Conservation (phyloP, 1,140 invertebrate genomes). For the Forficula auricularia region DNA sequence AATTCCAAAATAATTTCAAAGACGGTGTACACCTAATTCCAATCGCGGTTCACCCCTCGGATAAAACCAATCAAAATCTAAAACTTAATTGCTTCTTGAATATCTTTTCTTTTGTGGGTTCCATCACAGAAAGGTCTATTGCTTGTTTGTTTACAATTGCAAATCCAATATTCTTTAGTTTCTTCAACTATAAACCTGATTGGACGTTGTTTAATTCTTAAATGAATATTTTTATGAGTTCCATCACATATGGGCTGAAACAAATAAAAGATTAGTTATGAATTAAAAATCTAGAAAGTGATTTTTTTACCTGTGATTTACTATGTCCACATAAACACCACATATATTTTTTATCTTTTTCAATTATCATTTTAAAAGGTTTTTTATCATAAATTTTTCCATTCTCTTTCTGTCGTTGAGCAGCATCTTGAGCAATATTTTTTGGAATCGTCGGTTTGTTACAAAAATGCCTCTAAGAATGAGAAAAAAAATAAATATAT, state of each 20-base stretch:
- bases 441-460: slow-evolving; percentile 33
- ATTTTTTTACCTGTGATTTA: slow-evolving; percentile 43
- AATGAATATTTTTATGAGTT: slow-evolving; percentile 57
- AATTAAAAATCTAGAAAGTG: too few relatives aligned
- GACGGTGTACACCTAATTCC: too few relatives aligned
- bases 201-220: slow-evolving; percentile 48
- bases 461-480: too few relatives aligned
- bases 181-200: slow-evolving; percentile 67
- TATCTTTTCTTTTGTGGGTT: slow-evolving; percentile 57
- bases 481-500: too few relatives aligned
- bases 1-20: too few relatives aligned
- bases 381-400: slow-evolving; percentile 71
- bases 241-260: slow-evolving; percentile 84
- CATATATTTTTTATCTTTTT: slow-evolving; percentile 63
- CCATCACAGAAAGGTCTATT: slow-evolving; percentile 96
- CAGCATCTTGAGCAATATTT: slow-evolving; percentile 41
- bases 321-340: slow-evolving; percentile 93
- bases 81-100: slow-evolving; percentile 29
- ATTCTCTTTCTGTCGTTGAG: slow-evolving; percentile 39
- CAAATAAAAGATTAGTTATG: too few relatives aligned
- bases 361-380: slow-evolving; percentile 62
- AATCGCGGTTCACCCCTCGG: too few relatives aligned
- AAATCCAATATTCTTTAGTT: slow-evolving; percentile 90
- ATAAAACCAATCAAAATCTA: too few relatives aligned
- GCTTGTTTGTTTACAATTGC: slow-evolving; percentile 92